Evolutionary conservation across 2,113 vertebrate species (phyloP).

Genomic region (Ochotona princeps): DNA sequence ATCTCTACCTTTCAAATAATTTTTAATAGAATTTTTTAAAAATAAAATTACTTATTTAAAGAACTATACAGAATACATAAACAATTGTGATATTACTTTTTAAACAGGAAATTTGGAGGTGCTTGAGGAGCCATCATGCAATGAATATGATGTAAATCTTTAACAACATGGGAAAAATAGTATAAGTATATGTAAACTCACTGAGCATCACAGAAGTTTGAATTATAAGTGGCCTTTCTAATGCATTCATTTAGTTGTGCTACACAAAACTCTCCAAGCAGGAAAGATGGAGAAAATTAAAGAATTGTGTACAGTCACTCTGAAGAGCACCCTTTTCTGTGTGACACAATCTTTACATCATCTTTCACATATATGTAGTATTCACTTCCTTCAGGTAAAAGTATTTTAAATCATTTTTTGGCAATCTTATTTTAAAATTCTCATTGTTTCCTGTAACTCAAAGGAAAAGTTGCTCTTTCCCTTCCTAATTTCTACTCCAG

Average conservation of each 20-base stretch:
- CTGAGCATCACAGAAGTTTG: neutral
- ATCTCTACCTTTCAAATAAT: too few relatives aligned
- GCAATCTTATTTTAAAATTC: conserved; percentile 4
- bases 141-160: conserved; percentile 33
- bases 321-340: neutral
- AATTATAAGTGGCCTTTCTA: neutral
- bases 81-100: neutral
- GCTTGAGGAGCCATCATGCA: neutral
- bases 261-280: neutral
- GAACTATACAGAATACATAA: neutral
- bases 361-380: neutral
- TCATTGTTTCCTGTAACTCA: neutral
- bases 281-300: neutral
- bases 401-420: neutral
- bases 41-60: conserved; percentile 39
- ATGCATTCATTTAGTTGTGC: neutral
- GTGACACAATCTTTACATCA: neutral
- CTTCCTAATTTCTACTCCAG: neutral
- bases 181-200: neutral
- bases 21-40: too few relatives aligned
- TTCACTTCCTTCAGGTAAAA: neutral
- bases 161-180: conserved; percentile 39
- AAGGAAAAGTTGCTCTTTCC: neutral
- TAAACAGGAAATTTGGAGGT: neutral
- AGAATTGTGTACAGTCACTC: neutral